Evolutionary conservation across 1,140 invertebrate genomes (phyloP).

Genomic region (Brachionus paranguensis): DNA sequence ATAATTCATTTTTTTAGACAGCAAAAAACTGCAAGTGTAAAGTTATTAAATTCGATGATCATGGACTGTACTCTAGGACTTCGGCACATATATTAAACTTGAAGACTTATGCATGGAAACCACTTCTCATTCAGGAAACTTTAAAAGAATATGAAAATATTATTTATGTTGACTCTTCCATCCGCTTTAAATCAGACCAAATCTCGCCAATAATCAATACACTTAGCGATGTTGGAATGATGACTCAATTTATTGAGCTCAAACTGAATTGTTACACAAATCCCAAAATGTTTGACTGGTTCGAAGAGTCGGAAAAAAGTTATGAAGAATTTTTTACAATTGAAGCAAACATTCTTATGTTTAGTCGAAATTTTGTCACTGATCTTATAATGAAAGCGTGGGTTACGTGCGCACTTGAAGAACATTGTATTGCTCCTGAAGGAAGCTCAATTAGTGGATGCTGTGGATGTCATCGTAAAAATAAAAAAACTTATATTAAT

Average conservation of each 20-base stretch:
- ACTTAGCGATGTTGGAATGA: not conserved
- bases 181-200: conserved; percentile 18
- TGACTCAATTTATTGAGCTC: conserved; percentile 25
- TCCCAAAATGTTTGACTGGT: conserved; percentile 2
- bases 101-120: conserved; percentile 38
- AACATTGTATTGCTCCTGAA: conserved; percentile 1
- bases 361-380: conserved; percentile 1
- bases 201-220: not conserved
- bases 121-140: conserved; percentile 25
- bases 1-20: not conserved
- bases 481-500: not conserved
- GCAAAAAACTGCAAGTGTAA: not conserved
- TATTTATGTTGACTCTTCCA: conserved; percentile 31
- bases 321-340: conserved; percentile 24
- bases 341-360: conserved; percentile 25
- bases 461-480: conserved; percentile 37
- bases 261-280: conserved; percentile 24
- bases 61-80: not conserved
- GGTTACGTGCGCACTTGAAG: conserved; percentile 35
- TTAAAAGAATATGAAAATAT: conserved; percentile 13
- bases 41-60: not conserved
- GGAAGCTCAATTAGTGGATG: conserved; percentile 17
- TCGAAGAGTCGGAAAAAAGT: not conserved
- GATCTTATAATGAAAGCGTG: conserved; percentile 29
- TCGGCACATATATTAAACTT: not conserved